Evolutionary conservation across 2,888 invertebrate genomes (phyloP).

Genomic region (Ochropacha duplaris): DNA sequence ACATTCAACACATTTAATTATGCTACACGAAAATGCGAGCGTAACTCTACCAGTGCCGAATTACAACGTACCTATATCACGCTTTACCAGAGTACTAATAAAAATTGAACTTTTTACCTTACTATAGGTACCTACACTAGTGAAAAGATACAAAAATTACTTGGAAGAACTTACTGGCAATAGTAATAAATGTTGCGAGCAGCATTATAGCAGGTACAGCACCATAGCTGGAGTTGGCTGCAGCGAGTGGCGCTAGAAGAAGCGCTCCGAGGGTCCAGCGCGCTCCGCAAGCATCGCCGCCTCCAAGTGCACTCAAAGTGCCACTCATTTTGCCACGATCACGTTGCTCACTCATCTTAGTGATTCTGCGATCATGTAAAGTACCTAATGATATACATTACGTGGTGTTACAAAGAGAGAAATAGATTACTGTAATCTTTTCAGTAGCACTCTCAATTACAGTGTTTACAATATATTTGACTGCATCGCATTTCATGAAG

Average conservation of each 20-base stretch:
- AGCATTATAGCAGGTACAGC: slow-evolving; percentile 81
- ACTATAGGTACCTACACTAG: background rate
- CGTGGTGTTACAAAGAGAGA: background rate
- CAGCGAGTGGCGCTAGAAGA: slow-evolving; percentile 82
- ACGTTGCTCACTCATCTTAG: slow-evolving; percentile 49
- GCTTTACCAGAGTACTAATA: no score
- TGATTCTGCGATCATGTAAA: background rate
- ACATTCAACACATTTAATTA: slow-evolving; percentile 11
- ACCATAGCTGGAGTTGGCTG: slow-evolving; percentile 84
- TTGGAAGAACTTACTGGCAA: slow-evolving; percentile 75
- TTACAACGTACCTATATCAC: background rate
- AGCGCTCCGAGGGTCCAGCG: slow-evolving; percentile 84
- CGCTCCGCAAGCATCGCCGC: slow-evolving; percentile 70
- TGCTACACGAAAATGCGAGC: no score
- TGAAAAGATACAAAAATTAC: background rate
- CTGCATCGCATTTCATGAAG: background rate
- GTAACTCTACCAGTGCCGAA: background rate
- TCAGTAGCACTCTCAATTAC: background rate
- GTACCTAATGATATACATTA: background rate
- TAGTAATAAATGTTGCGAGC: slow-evolving; percentile 73
- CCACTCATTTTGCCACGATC: slow-evolving; percentile 51
- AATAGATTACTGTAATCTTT: background rate
- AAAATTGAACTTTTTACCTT: no score
- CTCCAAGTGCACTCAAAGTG: slow-evolving; percentile 51
- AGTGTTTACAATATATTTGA: background rate